Evolutionary conservation across 2,797 vertebrate species (phyloP).

Genomic region (Ptychadena robeensis): DNA sequence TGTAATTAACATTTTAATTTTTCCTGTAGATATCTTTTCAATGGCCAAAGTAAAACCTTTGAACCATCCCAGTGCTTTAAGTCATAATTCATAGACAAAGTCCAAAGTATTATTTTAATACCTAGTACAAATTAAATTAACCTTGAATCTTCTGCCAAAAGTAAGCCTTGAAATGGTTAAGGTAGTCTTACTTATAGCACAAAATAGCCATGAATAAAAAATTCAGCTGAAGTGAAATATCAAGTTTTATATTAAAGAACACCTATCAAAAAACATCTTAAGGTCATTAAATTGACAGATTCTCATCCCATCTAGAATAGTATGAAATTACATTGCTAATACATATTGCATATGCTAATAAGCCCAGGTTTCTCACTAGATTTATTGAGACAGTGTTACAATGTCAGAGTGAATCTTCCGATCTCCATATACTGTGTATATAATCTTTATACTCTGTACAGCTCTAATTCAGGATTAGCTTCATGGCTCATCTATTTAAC

Average conservation of each 20-base stretch:
- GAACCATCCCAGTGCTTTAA: not conserved
- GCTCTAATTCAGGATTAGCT: constrained; percentile 49
- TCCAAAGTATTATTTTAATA: not conserved
- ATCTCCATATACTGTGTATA: constrained; percentile 43
- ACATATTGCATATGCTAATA: constrained; percentile 47
- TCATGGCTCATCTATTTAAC: constrained; percentile 44
- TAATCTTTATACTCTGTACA: constrained; percentile 47
- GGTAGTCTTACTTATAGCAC: not conserved
- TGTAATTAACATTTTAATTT: not conserved
- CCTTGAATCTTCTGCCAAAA: not conserved
- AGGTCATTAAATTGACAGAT: constrained; percentile 46
- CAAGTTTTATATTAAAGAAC: constrained; percentile 41
- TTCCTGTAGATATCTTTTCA: not conserved
- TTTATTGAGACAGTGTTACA: constrained; percentile 48
- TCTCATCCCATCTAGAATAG: constrained; percentile 23
- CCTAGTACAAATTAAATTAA: not conserved
- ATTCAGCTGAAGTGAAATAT: constrained; percentile 24
- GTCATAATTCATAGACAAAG: not conserved
- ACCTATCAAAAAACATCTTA: constrained; percentile 47
- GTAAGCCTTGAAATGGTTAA: not conserved
- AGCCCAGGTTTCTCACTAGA: constrained; percentile 29
- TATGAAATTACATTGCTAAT: constrained; percentile 45
- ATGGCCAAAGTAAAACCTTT: not conserved
- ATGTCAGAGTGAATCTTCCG: constrained; percentile 38
- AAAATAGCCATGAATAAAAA: constrained; percentile 18